Conservation (phyloP, 2,113 vertebrate species). For the Oncorhynchus clarkii region DNA sequence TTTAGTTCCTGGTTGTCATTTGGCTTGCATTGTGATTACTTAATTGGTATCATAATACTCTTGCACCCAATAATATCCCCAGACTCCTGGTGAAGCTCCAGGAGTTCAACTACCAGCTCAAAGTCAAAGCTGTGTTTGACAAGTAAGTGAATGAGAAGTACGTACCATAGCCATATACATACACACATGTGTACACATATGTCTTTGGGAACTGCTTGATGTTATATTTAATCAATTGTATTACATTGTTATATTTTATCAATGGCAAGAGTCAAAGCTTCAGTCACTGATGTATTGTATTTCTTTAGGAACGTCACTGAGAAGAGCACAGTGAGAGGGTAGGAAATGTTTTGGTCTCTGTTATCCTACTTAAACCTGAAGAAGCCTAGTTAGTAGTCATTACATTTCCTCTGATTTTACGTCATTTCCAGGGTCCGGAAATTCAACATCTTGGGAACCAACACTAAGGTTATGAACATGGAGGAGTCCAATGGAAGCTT, state of each 20-base stretch:
- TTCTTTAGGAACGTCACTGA: conserved; percentile 81
- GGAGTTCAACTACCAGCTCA: conserved; percentile 83
- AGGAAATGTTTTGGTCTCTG: conserved; percentile 38
- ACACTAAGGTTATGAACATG: too few relatives aligned
- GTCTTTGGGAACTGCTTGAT: too few relatives aligned
- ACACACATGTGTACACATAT: too few relatives aligned
- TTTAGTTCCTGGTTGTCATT: too few relatives aligned
- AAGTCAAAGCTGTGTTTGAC: conserved; percentile 88
- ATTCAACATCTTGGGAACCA: conserved; percentile 78
- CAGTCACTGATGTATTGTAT: background rate
- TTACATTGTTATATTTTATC: background rate
- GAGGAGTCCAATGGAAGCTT: conserved; percentile 76
- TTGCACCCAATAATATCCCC: conserved; percentile 41
- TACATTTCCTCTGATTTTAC: background rate
- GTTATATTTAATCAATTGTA: background rate
- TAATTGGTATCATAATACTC: background rate
- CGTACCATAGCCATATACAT: too few relatives aligned
- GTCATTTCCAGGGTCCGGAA: conserved; percentile 75
- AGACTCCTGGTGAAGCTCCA: conserved; percentile 88
- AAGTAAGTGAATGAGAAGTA: conserved; percentile 77
- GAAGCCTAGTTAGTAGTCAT: background rate
- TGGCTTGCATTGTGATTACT: too few relatives aligned
- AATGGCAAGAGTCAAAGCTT: background rate
- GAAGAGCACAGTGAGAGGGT: conserved; percentile 82
- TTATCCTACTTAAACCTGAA: background rate